phyloP scores from a whole-genome alignment of 2,888 invertebrate species.

The Ptychoptera albimana region DNA sequence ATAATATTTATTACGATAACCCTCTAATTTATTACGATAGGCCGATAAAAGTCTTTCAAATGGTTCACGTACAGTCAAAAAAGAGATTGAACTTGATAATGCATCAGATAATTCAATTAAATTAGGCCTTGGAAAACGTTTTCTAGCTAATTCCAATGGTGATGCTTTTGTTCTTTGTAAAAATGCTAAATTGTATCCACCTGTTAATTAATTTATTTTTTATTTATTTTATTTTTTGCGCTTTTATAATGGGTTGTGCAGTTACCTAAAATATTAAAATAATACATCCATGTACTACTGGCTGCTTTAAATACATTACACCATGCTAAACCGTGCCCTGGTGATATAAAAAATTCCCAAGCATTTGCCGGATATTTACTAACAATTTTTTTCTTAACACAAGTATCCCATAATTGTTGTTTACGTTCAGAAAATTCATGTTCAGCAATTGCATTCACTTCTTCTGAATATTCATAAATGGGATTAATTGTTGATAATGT shows the following conservation, averaged over 20 bases:
- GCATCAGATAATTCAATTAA: constrained; percentile 46
- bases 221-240: background rate
- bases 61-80: constrained; percentile 54
- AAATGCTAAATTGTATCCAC: constrained; percentile 42
- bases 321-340: constrained; percentile 51
- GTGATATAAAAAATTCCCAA: constrained; percentile 58
- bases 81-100: constrained; percentile 44
- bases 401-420: constrained; percentile 32
- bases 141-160: constrained; percentile 49
- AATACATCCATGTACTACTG: constrained; percentile 67
- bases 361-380: constrained; percentile 40
- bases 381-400: constrained; percentile 30
- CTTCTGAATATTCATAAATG: constrained; percentile 31
- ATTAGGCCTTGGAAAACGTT: constrained; percentile 50
- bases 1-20: constrained; percentile 50
- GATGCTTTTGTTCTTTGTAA: constrained; percentile 41
- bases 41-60: constrained; percentile 56
- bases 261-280: constrained; percentile 56
- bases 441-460: constrained; percentile 29
- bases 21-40: constrained; percentile 58
- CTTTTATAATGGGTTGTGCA: constrained; percentile 9
- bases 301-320: constrained; percentile 62
- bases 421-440: constrained; percentile 35
- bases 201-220: constrained; percentile 22
- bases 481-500: constrained; percentile 24